Evolutionary conservation across 1,140 invertebrate species (phyloP).

Genomic region (Zaprionus inermis): DNA sequence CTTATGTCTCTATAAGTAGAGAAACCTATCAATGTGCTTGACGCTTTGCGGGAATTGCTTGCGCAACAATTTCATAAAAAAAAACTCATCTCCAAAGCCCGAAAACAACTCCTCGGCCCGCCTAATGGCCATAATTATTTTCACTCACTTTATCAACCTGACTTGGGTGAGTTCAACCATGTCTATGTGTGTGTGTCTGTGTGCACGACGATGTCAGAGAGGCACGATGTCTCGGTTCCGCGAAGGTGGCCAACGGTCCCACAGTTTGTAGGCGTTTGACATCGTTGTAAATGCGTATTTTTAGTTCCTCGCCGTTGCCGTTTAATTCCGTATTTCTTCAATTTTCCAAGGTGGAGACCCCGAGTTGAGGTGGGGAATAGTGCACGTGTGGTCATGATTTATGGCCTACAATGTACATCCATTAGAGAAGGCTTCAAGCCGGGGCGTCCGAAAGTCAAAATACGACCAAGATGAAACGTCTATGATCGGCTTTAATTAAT

Average conservation of each 20-base stretch:
- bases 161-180: slow-evolving; percentile 70
- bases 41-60: slow-evolving; percentile 9
- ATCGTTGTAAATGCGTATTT: slow-evolving; percentile 54
- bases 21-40: slow-evolving; percentile 16
- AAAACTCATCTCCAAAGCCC: neutral
- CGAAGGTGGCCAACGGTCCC: slow-evolving; percentile 71
- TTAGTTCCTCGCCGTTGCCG: slow-evolving; percentile 50
- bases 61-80: slow-evolving; percentile 4
- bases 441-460: slow-evolving; percentile 65
- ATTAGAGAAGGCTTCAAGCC: slow-evolving; percentile 76
- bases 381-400: slow-evolving; percentile 73
- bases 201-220: slow-evolving; percentile 51
- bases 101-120: slow-evolving; percentile 47
- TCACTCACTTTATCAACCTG: slow-evolving; percentile 69
- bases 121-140: slow-evolving; percentile 80
- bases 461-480: slow-evolving; percentile 53
- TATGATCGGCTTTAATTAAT: slow-evolving; percentile 69
- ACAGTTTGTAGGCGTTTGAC: slow-evolving; percentile 73
- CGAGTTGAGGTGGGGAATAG: slow-evolving; percentile 15
- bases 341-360: slow-evolving; percentile 43
- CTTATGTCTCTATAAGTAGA: neutral
- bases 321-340: slow-evolving; percentile 70
- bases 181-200: slow-evolving; percentile 21
- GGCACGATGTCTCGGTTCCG: slow-evolving; percentile 52
- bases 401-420: slow-evolving; percentile 74